Evolutionary conservation across 92 coral and sea anemone genomes (phyloP), one percentile per base, ranked within the genome.

Genomic region (Zoanthus solanderi): DNA sequence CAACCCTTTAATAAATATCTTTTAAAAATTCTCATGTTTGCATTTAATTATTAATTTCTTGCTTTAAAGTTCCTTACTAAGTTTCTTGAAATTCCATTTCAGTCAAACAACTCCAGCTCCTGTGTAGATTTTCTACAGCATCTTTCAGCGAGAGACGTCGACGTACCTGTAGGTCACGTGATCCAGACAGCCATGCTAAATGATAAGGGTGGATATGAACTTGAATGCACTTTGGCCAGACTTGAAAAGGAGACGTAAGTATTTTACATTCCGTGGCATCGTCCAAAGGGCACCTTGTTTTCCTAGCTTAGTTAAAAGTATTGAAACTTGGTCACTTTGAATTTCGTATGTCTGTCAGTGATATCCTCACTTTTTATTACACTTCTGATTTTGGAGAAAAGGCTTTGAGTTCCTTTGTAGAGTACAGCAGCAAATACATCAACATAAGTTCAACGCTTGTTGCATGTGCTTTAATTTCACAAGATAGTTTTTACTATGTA

Each of bases 61-160:
- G 34, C 72, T 7, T 12, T 29, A 32, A 66, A 6, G 34, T 66
- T 66, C 9, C 72, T 66, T 10, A 2, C 72, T 6, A 11, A 18
- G 72, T 66, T 23, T 18, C 72, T n/a, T 34, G 48, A 58, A 61
- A 67, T 80, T 29, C 61, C 54, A 14, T 50, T 32, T n/a, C 76
- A 94, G 97, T 94, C 93, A 16, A 37, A 73, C 15, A 82, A 60
- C 45, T 53, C 84, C 9, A 83, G 87, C 45, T 96, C 96, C 48
- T 89, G 92, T 46, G 92, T 89, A 61, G 79, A 89, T 6, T 93
- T 95, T 71, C 94, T 96, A 17, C 98, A 96, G 87, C 78, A 45
- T 61, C 48, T 96, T 61, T 96, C 97, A 58, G 90, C 95, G 17
- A 92, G 89, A 46, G 96, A 95, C 78, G 93, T 93, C n/a, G 88